phyloP scores from a whole-genome alignment of 2,888 invertebrate genomes.

The Bugulina stolonifera region DNA sequence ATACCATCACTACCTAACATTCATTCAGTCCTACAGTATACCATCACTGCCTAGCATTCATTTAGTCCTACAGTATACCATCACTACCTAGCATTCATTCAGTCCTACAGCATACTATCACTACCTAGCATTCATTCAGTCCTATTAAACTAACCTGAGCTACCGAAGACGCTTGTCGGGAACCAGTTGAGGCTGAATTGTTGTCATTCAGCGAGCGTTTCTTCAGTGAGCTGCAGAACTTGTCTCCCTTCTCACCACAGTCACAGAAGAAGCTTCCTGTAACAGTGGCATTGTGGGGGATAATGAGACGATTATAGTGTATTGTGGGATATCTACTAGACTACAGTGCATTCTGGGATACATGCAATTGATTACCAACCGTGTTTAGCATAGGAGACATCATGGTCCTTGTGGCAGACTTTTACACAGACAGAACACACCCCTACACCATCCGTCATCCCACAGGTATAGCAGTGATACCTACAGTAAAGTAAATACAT shows the following conservation, averaged over 20 bases:
- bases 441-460: slow-evolving; percentile 96
- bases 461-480: slow-evolving; percentile 99
- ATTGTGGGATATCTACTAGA: too few relatives aligned
- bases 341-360: not conserved
- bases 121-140: too few relatives aligned
- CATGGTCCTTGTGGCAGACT: slow-evolving; percentile 93
- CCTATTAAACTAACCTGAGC: not conserved
- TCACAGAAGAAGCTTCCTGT: slow-evolving; percentile 88
- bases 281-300: not conserved
- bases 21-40: too few relatives aligned
- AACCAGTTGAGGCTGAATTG: not conserved
- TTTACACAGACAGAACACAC: slow-evolving; percentile 95
- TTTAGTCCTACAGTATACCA: too few relatives aligned
- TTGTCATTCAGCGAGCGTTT: not conserved
- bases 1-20: too few relatives aligned
- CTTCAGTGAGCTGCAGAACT: slow-evolving; percentile 7
- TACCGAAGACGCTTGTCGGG: not conserved
- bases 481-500: too few relatives aligned
- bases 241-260: slow-evolving; percentile 76
- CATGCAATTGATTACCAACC: too few relatives aligned
- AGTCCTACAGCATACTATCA: too few relatives aligned
- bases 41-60: too few relatives aligned
- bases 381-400: slow-evolving; percentile 90
- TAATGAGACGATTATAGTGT: not conserved
- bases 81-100: too few relatives aligned